Conservation (phyloP, 35 echinoderm and acorn worm genomes). For the Chiridota heheva region DNA sequence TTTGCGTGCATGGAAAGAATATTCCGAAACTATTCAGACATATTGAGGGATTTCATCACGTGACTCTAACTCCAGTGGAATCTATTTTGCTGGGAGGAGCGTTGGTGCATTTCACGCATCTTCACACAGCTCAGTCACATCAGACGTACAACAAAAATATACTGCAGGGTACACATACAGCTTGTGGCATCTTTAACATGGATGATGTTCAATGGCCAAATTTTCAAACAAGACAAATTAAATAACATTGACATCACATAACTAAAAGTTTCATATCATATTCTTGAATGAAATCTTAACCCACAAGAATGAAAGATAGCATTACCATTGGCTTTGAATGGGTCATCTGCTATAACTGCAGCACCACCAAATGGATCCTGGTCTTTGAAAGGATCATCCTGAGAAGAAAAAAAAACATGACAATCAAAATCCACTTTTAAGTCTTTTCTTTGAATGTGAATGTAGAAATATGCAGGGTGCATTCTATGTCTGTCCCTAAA, state of each 20-base stretch:
- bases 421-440: background rate
- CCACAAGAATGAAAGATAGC: background rate
- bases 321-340: conserved; percentile 60
- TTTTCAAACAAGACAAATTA: background rate
- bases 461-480: background rate
- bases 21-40: background rate
- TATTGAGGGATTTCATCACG: too few relatives aligned
- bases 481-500: background rate
- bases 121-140: too few relatives aligned
- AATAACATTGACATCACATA: too few relatives aligned
- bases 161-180: background rate
- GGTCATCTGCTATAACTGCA: conserved; percentile 43
- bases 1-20: background rate
- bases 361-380: conserved; percentile 76
- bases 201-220: background rate
- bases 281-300: too few relatives aligned
- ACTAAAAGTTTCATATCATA: too few relatives aligned
- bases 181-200: background rate
- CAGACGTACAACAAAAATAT: background rate
- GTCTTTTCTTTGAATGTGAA: background rate
- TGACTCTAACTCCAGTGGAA: too few relatives aligned
- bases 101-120: too few relatives aligned
- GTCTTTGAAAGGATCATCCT: conserved; percentile 97
- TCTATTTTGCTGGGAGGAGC: too few relatives aligned
- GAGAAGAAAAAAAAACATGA: conserved; percentile 2